Evolutionary conservation across 2,113 vertebrate species (phyloP), one percentile per base, ranked within the genome.

Genomic region (Melanerpes aurifrons): DNA sequence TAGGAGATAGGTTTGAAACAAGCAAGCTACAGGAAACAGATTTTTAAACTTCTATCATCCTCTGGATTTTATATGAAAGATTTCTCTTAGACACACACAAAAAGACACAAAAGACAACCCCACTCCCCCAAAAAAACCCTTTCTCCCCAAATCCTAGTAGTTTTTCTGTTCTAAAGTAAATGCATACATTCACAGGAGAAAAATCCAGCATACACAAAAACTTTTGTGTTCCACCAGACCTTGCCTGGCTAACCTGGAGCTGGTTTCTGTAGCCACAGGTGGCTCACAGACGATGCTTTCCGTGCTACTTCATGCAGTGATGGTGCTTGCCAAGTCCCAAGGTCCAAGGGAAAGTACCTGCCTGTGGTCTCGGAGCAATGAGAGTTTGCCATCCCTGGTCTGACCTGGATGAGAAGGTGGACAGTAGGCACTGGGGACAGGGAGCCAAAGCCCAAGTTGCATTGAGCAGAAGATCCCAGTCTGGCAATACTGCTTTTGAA

Each of bases 251-350:
- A 16, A 9, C 56, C 9, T 1, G 1, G 31, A 82, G 32, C 18
- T 1, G 1, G 6, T 57, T 86, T 85, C 57, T 82, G 72, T 66
- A 67, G 92, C 26, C 72, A 57, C 68, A n/a, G 59, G 64, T 89
- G 87, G 24, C 72, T 85, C 21, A 47, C n/a, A 59, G 82, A 58
- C 66, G 43, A 20, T 31, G 13, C 21, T 87, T 26, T 37, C 14
- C 53, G 4, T 40, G 19, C 48, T 64, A 45, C 26, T 29, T 57
- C 1, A 1, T 10, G 32, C 11, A n/a, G 57, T 5, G 26, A 61
- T 8, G 5, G 37, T n/a, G 71, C 70, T 76, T 2, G 0, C 31
- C 0, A 1, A 28, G 32, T 48, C 48, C 32, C 26, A 10, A 3
- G 19, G 58, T 35, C 50, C 7, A 3, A n/a, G 32, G 20, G 5